Conservation (phyloP, 2,797 vertebrate species). For the Chloroceryle inda region DNA sequence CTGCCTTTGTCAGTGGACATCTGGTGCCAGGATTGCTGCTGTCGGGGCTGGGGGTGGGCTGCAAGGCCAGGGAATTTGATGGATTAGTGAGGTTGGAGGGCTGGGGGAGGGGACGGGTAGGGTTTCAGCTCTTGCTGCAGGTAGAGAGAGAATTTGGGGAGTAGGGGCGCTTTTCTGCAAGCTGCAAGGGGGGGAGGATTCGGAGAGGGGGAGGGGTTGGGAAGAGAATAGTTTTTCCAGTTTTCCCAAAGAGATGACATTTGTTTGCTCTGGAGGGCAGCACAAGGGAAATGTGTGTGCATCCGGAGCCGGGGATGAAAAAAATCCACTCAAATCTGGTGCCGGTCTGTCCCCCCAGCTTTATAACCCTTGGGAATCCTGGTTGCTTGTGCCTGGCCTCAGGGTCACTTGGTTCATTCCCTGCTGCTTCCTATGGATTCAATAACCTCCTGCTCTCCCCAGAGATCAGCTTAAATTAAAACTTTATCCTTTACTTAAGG, state of each 20-base stretch:
- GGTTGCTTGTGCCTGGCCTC: not conserved
- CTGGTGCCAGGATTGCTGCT: constrained; percentile 69
- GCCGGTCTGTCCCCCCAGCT: not conserved
- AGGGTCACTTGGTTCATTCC: not conserved
- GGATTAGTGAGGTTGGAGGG: constrained; percentile 36
- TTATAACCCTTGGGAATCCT: not conserved
- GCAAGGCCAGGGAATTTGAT: constrained; percentile 26
- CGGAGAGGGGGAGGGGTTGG: not conserved
- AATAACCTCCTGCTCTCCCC: constrained; percentile 50
- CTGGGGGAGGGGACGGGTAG: constrained; percentile 40
- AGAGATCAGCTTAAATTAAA: constrained; percentile 56
- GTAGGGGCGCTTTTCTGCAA: constrained; percentile 5
- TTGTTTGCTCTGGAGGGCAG: not conserved
- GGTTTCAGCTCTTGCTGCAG: constrained; percentile 53
- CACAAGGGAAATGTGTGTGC: not conserved
- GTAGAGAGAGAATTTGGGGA: constrained; percentile 53
- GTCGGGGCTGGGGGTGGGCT: constrained; percentile 55
- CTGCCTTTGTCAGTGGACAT: constrained; percentile 68
- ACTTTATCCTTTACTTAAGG: constrained; percentile 43
- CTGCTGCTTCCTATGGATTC: constrained; percentile 51
- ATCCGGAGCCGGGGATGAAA: not conserved
- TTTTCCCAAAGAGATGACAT: not conserved
- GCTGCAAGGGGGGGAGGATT: not conserved
- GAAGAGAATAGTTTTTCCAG: not conserved
- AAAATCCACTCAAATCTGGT: constrained; percentile 35